Conservation (phyloP, 2,888 invertebrate species). For the Pteria penguin region DNA sequence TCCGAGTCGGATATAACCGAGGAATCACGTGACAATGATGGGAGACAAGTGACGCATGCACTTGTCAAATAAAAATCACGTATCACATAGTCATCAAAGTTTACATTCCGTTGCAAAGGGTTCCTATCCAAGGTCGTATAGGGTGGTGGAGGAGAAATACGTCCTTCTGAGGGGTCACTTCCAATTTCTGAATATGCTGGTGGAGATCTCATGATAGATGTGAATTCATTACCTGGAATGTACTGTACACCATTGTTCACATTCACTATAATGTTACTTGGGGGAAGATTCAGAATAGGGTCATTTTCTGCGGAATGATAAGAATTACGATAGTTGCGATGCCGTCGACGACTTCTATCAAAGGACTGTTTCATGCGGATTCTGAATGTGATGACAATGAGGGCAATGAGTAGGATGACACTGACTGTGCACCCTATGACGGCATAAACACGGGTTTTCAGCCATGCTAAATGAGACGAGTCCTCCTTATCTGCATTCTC, state of each 20-base stretch:
- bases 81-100: constrained; percentile 9
- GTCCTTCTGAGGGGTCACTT: constrained; percentile 43
- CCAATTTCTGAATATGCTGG: constrained; percentile 71
- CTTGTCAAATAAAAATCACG: constrained; percentile 6
- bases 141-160: constrained; percentile 67
- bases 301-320: constrained; percentile 50
- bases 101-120: constrained; percentile 27
- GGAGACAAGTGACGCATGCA: constrained; percentile 29
- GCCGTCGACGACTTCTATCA: constrained; percentile 45
- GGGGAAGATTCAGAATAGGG: constrained; percentile 61
- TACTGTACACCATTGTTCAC: constrained; percentile 75
- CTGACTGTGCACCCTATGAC: constrained; percentile 73
- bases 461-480: constrained; percentile 61
- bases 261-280: constrained; percentile 74
- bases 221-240: constrained; percentile 63
- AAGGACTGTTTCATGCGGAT: constrained; percentile 71
- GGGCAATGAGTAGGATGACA: constrained; percentile 70
- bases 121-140: constrained; percentile 72
- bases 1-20: constrained; percentile 24
- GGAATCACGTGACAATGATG: constrained; percentile 22
- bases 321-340: constrained; percentile 1
- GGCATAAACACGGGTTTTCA: constrained; percentile 72
- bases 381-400: constrained; percentile 70
- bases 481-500: background rate
- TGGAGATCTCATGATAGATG: constrained; percentile 60